These are phyloP conservation scores for Drosophila crucigera DNA, from an alignment of 2,888 invertebrate genomes.

Conservation along the genomic window DNA sequence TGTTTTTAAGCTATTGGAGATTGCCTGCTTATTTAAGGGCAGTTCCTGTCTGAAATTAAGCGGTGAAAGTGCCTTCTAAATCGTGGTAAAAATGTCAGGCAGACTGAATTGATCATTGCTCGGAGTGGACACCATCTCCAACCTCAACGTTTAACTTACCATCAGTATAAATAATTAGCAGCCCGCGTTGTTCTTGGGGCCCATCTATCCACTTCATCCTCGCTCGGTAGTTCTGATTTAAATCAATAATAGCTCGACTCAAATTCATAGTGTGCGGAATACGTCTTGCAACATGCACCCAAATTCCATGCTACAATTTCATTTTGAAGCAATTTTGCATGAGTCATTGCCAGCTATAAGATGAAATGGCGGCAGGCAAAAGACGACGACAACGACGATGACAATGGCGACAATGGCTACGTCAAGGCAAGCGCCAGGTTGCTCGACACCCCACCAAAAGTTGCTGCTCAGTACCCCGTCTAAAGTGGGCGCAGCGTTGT, in stretches of 20 bases:
- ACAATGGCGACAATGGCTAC: conserved; percentile 24
- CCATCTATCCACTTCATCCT: neutral
- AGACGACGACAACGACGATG: conserved; percentile 10
- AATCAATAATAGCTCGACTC: neutral
- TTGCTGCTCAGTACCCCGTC: neutral
- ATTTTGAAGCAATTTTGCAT: conserved; percentile 63
- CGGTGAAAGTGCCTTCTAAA: neutral
- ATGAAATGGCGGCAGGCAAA: conserved; percentile 41
- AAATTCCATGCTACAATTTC: conserved; percentile 47
- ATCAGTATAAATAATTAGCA: neutral
- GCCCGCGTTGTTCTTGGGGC: neutral
- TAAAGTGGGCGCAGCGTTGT: conserved; percentile 60
- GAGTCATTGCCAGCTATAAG: conserved; percentile 68
- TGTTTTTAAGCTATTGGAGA: neutral
- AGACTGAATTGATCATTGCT: neutral
- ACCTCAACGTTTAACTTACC: neutral
- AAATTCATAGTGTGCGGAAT: conserved; percentile 31
- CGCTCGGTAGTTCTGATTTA: neutral
- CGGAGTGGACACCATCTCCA: neutral
- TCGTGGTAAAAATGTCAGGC: neutral
- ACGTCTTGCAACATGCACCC: neutral
- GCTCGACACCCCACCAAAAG: conserved; percentile 20
- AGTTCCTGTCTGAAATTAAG: neutral
- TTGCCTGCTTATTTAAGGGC: neutral
- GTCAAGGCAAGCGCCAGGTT: conserved; percentile 52